Evolutionary conservation across 1,140 invertebrate genomes (phyloP), one percentile per base, ranked within the genome.

Genomic region (Dinoponera quadriceps): DNA sequence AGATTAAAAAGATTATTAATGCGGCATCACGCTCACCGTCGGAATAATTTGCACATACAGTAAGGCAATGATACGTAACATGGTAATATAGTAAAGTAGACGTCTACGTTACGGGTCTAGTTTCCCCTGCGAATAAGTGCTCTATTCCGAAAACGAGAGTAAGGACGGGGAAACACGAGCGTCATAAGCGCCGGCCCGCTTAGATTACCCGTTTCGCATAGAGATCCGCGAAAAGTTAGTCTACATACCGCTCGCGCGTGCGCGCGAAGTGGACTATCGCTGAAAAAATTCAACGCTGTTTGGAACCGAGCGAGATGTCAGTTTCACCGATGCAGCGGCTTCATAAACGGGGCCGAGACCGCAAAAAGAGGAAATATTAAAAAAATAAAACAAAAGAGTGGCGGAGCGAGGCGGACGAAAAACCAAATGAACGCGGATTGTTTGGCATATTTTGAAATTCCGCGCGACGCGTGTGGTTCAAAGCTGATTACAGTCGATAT

Each of bases 401-500:
- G 3, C 20, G 5, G 20, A 27, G 7, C 18, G 33, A 2, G 25
- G 20, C 0, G 7, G 14, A 7, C 22, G 14, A 62, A 69, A 65
- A 74, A 65, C 59, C 65, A 83, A 75, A 73, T 49, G 20, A 29
- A 18, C 0, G 54, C 66, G 54, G 60, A 86, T 77, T 72, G 66
- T 55, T 33, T 14, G 38, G 1, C 11, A 7, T 68, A 57, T 68
- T 75, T 82, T 63, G 68, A 77, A 86, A 83, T 68, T 69, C 22
- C 18, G 20, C 0, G 9, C 27, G 48, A 59, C 54, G 69, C 54
- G 62, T 25, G 38, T 14, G 3, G n/a, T 9, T n/a, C 16, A 44
- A 5, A 48, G 11, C 48, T 86, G 80, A 78, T 77, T 78, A 73
- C 65, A 71, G 51, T 57, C 65, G 33, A 71, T 71, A 80, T 57